Conservation (phyloP, 1,140 invertebrate species). For the Trialeurodes vaporariorum region DNA sequence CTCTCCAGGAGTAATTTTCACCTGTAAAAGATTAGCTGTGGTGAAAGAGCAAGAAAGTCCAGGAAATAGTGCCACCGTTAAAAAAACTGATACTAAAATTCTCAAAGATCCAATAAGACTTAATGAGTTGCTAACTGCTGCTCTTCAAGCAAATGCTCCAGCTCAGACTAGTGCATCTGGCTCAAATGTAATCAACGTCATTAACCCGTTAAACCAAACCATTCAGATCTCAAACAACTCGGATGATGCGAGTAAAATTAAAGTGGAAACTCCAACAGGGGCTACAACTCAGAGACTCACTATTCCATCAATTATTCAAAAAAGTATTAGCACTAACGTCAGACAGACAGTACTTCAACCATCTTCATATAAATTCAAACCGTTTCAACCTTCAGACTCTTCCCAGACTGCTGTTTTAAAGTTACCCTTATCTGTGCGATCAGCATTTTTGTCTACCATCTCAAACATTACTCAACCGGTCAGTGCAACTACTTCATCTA, state of each 20-base stretch:
- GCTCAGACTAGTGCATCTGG: not conserved
- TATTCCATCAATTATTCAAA: conserved; percentile 10
- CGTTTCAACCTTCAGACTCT: too few relatives aligned
- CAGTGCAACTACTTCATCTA: not conserved
- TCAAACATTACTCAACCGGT: not conserved
- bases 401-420: too few relatives aligned
- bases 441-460: not conserved
- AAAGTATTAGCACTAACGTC: conserved; percentile 14
- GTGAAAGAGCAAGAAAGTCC: conserved; percentile 16
- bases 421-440: not conserved
- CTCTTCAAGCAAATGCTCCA: conserved; percentile 24
- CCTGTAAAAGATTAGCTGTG: conserved; percentile 21
- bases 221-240: not conserved
- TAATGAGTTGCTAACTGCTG: conserved; percentile 35
- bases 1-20: conserved; percentile 19
- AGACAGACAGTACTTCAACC: conserved; percentile 15
- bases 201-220: conserved; percentile 6
- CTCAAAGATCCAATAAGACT: conserved; percentile 35
- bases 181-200: not conserved
- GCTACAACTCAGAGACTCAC: conserved; percentile 9
- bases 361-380: not conserved
- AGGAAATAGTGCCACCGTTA: conserved; percentile 8
- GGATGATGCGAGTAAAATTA: conserved; percentile 9
- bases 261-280: conserved; percentile 4
- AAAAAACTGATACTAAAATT: conserved; percentile 16